Evolutionary conservation across 2,888 invertebrate species (phyloP), one percentile per base, ranked within the genome.

Genomic region (Pandemis corylana): DNA sequence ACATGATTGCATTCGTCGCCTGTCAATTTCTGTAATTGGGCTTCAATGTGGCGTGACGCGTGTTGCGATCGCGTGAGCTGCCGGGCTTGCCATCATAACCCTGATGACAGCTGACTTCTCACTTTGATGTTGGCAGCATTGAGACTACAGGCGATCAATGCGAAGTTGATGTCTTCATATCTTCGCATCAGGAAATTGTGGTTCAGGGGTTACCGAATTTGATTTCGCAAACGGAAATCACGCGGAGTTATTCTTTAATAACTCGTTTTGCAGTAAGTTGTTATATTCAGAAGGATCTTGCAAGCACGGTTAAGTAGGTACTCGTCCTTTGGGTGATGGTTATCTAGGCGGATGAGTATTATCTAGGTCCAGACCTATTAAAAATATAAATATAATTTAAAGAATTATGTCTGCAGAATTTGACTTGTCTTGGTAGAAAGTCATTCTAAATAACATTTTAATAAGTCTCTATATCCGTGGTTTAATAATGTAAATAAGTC

Each of bases 1-100:
- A 61, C 74, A 68, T 65, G 74, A 69, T 71, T 75, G 71, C 46
- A 53, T 71, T 66, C 62, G 70, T 62, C 66, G 67, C 44, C 56
- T 75, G 75, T 75, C 75, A 66, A 71, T 75, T 66, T 73, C 73
- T 74, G 67, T 71, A 75, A 75, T 75, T 75, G 75, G 62, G 67
- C 71, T 46, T 71, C 70, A 75, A 66, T 62, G 70, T 75, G 15
- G 62, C 71, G 67, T 75, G 75, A 62, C 67, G 67, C 62, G 67
- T 74, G 59, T 51, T 64, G 36, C 56, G 53, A 56, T 71, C 71
- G 75, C 67, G 75, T 71, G 75, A 42, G 61, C 51, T 66, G 28
- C 44, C n/a, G 36, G 36, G 41, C 59, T 49, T 28, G 15, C 51
- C 53, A 12, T 41, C 53, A 41, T 53, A 67, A 67, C 59, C 20